Percentiles rank a stretch among this genome's conserved stretches.
Evolutionary conservation across 2,113 vertebrate genomes (phyloP).

Genomic region (Speoplatyrhinus poulsoni): DNA sequence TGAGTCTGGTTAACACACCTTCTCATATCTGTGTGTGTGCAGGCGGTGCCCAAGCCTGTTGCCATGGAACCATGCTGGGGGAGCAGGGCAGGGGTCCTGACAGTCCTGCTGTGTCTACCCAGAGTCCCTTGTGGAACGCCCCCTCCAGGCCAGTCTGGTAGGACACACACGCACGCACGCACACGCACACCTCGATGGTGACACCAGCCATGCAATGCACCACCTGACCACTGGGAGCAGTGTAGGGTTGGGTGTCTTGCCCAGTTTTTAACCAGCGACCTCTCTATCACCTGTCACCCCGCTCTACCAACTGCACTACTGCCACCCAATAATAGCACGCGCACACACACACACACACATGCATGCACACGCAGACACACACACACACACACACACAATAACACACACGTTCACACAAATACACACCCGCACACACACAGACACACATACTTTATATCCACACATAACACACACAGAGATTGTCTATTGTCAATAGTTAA

Average conservation of each 20-base stretch:
- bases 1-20: not conserved
- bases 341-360: not conserved
- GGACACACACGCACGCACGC: conserved; percentile 5
- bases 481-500: not conserved
- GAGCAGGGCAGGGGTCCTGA: conserved; percentile 66
- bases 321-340: not conserved
- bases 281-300: too few species aligned
- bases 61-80: conserved; percentile 69
- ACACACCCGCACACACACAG: too few species aligned
- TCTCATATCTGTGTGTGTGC: not conserved
- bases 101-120: conserved; percentile 66
- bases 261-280: too few species aligned
- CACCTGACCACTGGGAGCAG: not conserved
- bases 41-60: conserved; percentile 57
- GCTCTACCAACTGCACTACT: not conserved
- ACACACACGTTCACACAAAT: too few species aligned
- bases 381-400: too few species aligned
- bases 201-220: not conserved
- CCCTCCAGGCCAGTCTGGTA: conserved; percentile 72
- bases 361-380: too few species aligned
- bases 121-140: conserved; percentile 60
- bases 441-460: too few species aligned
- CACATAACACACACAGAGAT: not conserved
- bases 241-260: too few species aligned
- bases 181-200: not conserved